A percentile compares a stretch with the other conserved stretches of the same genome.
Conservation (phyloP, 1,140 invertebrate species). For the Lutraria rhynchaena region DNA sequence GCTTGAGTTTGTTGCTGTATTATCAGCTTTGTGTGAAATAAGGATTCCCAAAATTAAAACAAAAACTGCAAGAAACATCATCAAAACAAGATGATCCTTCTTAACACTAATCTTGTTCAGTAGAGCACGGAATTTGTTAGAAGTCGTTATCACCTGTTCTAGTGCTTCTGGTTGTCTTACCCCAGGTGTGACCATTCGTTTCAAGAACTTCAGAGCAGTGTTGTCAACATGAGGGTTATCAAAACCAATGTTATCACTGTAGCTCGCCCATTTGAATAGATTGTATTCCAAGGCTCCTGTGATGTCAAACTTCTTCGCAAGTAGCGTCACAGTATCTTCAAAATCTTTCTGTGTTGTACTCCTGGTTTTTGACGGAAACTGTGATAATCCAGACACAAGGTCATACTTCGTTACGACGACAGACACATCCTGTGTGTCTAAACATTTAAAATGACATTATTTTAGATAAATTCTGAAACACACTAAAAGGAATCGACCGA, state of each 20-base stretch:
- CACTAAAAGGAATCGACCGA: no score
- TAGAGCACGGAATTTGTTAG: no score
- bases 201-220: constrained; percentile 23
- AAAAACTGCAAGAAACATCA: no score
- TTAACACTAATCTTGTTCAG: no score
- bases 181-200: constrained; percentile 24
- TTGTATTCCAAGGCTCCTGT: constrained; percentile 10
- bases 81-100: no score
- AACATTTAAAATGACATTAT: not conserved
- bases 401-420: constrained; percentile 35
- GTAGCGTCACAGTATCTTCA: no score
- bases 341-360: no score
- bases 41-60: no score
- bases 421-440: constrained; percentile 15
- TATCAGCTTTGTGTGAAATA: no score
- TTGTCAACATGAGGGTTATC: constrained; percentile 19
- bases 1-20: no score
- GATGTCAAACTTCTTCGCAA: constrained; percentile 39
- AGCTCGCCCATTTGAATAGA: constrained; percentile 30
- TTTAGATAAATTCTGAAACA: no score
- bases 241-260: not conserved
- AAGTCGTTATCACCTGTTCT: not conserved
- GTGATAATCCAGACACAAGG: not conserved
- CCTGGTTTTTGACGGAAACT: no score
- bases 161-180: not conserved